Evolutionary conservation across 2,113 vertebrate species (phyloP).

Genomic region (Ciconia maguari): DNA sequence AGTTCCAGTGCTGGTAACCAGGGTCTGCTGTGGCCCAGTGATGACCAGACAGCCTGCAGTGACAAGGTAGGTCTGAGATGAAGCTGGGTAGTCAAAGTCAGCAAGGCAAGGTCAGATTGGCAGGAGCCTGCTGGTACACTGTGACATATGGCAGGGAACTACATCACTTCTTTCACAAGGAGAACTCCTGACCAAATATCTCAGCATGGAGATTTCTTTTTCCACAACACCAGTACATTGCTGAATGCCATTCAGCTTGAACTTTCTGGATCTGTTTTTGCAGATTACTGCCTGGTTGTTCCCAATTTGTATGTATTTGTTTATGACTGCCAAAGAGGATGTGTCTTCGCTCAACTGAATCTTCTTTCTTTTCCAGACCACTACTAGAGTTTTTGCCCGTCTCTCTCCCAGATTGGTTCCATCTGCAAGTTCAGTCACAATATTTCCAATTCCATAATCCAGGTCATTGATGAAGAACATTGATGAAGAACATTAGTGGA

Average conservation of each 20-base stretch:
- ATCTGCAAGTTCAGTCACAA: not conserved
- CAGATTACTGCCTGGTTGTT: not conserved
- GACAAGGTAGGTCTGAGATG: not conserved
- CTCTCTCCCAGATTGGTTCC: not conserved
- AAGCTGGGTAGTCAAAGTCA: not conserved
- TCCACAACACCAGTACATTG: not conserved
- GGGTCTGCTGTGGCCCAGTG: not conserved
- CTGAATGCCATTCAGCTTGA: not conserved
- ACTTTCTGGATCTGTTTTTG: not conserved
- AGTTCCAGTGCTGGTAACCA: not conserved
- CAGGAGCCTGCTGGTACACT: not conserved
- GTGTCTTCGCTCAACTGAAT: fast-evolving
- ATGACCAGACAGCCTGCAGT: not conserved
- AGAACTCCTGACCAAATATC: not conserved
- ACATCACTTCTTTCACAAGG: not conserved
- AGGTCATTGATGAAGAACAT: not conserved
- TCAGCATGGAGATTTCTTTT: not conserved
- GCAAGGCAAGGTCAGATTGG: not conserved
- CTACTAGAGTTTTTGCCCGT: not conserved
- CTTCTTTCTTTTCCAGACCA: not conserved
- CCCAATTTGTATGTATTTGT: not conserved
- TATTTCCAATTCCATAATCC: not conserved
- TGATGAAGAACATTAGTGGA: not conserved
- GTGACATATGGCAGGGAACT: not conserved
- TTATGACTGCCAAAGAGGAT: not conserved